Conservation (phyloP, 2,113 vertebrate species). For the Syngnathus scovelli region DNA sequence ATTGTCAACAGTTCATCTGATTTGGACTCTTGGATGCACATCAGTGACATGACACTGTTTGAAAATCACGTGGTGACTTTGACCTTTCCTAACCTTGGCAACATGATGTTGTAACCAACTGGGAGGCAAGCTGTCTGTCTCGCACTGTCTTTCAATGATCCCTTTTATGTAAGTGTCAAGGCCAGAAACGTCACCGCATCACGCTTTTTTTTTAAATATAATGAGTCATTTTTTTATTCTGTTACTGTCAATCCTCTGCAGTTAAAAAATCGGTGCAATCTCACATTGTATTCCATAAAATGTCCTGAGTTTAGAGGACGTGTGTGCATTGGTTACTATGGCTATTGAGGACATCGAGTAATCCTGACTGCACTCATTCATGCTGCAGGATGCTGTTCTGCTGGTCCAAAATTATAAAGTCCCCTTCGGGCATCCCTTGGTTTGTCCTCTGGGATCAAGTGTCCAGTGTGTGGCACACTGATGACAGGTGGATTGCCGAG, state of each 20-base stretch:
- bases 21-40: constrained; percentile 33
- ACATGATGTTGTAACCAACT: constrained; percentile 50
- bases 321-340: neutral
- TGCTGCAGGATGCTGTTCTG: constrained; percentile 1
- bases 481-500: constrained; percentile 52
- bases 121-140: constrained; percentile 61
- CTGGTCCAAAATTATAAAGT: constrained; percentile 6
- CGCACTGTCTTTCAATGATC: constrained; percentile 40
- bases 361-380: constrained; percentile 4
- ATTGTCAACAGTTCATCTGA: constrained; percentile 17
- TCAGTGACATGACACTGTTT: constrained; percentile 35
- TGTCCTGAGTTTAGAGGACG: neutral
- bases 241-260: neutral
- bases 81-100: constrained; percentile 67
- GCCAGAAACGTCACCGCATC: constrained; percentile 25
- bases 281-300: neutral
- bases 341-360: neutral
- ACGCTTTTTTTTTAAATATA: constrained; percentile 10
- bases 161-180: constrained; percentile 32
- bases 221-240: neutral
- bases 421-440: constrained; percentile 11
- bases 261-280: neutral
- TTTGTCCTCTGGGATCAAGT: constrained; percentile 25
- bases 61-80: constrained; percentile 57
- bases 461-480: constrained; percentile 29